Base-by-base conservation (phyloP, 1,140 invertebrate species). In the Matsumurasca onukii region DNA sequence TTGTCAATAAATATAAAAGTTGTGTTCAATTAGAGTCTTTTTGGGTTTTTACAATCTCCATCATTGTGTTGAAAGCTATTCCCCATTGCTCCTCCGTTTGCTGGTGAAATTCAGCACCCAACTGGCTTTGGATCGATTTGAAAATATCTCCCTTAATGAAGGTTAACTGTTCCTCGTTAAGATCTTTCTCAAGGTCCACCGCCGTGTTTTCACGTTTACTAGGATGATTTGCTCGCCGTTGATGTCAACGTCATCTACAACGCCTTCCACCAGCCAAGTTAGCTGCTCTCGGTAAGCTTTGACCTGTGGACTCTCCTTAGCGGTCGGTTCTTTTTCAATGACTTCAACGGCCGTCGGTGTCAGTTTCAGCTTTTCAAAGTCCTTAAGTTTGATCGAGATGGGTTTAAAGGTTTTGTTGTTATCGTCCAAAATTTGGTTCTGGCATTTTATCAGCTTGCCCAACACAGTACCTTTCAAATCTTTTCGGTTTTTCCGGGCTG, bases 161-260 rank as follows among this genome's bases (percentile, higher is more conserved):
- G 22, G 9, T 25, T 5, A 59, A 9, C 55, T 59, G 55, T 9
- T 59, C 55, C 22, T 25, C 2, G n/a, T 27, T 29, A 24, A 59
- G 30, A 5, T 13, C 5, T 27, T 59, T 59, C 24, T 59, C 55
- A 3, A 59, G 55, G 25, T 59, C 55, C 25, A 59, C 55, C 22
- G 55, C 55, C 25, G 55, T 2, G 55, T 59, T 12, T 59, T 59
- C 55, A 59, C 55, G 25, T 59, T 59, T 2, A 59, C 55, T 5
- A 59, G 24, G 2, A 59, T n/a, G 15, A 59, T 13, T n/a, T 29
- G 15, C 55, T 59, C 55, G 9, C 55, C 55, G 9, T 59, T 12
- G 25, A 1, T 25, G 13, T 59, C 13, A 12, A 59, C 30, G 3
- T 24, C 55, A 27, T 59, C 25, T 13, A 29, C 55, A 13, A 59